Evolutionary conservation across 2,797 vertebrate species (phyloP).

Genomic region (Anas georgica): DNA sequence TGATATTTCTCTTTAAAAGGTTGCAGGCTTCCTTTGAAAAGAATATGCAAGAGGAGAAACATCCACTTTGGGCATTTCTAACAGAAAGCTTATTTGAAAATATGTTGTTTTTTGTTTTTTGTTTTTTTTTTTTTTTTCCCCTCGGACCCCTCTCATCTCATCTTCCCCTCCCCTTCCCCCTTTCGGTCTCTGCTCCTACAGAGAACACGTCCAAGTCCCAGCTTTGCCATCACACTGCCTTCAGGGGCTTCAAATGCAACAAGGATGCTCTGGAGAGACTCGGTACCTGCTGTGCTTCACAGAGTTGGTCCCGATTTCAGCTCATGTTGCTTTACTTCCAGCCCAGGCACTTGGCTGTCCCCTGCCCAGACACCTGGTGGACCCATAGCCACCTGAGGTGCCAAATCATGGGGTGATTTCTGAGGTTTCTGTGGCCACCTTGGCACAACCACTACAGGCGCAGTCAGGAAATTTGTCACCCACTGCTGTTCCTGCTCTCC

Average conservation of each 20-base stretch:
- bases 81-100: slow-evolving; percentile 21
- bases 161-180: background rate
- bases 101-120: too few relatives aligned
- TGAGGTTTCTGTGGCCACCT: background rate
- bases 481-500: background rate
- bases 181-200: rapidly evolving
- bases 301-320: background rate
- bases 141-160: background rate
- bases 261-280: background rate
- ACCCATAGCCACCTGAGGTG: background rate
- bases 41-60: background rate
- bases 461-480: background rate
- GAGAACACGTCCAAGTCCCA: background rate
- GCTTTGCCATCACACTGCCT: background rate
- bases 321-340: rapidly evolving
- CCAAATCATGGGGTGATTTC: background rate
- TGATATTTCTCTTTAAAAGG: slow-evolving; percentile 41
- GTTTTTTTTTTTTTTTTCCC: background rate
- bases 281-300: rapidly evolving
- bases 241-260: background rate
- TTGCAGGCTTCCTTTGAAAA: slow-evolving; percentile 29
- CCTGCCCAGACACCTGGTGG: background rate
- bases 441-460: background rate
- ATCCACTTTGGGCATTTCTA: background rate
- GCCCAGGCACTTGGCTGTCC: background rate